These are phyloP conservation scores for Coregonus suidteri DNA, from an alignment of 2,797 vertebrate species.

Conservation along the genomic window DNA sequence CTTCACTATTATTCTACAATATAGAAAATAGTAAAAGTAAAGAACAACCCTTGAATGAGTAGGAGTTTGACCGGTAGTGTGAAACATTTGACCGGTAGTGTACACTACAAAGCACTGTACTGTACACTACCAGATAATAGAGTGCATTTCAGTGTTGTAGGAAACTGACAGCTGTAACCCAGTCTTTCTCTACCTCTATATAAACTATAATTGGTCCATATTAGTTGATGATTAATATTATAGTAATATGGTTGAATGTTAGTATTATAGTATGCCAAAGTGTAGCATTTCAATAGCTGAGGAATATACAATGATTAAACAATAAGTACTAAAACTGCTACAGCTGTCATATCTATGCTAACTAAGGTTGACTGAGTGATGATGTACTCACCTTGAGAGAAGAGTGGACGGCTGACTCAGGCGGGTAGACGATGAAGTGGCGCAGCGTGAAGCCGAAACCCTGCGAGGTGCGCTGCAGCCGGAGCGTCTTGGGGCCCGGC, in stretches of 20 bases:
- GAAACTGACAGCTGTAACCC: no score
- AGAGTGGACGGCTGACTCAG: slow-evolving; percentile 92
- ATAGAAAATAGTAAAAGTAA: no score
- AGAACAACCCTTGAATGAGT: no score
- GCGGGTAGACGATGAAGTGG: slow-evolving; percentile 98
- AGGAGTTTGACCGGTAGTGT: no score
- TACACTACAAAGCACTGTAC: no score
- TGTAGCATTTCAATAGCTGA: neutral
- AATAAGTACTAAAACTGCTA: neutral
- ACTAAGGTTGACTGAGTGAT: neutral
- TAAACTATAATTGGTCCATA: neutral
- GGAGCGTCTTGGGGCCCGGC: slow-evolving; percentile 93
- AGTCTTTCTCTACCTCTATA: neutral
- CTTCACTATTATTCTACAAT: no score
- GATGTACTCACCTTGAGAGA: slow-evolving; percentile 86
- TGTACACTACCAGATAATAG: neutral
- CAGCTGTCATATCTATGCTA: neutral
- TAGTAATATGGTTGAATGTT: neutral
- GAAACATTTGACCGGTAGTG: no score
- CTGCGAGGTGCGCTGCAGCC: slow-evolving; percentile 86
- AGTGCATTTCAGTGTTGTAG: neutral
- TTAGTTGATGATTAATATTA: neutral
- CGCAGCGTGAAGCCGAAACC: slow-evolving; percentile 98
- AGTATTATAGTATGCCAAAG: neutral
- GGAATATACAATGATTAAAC: neutral